Evolutionary conservation across 2,797 vertebrate genomes (phyloP).

Genomic region (Propithecus perrieri): DNA sequence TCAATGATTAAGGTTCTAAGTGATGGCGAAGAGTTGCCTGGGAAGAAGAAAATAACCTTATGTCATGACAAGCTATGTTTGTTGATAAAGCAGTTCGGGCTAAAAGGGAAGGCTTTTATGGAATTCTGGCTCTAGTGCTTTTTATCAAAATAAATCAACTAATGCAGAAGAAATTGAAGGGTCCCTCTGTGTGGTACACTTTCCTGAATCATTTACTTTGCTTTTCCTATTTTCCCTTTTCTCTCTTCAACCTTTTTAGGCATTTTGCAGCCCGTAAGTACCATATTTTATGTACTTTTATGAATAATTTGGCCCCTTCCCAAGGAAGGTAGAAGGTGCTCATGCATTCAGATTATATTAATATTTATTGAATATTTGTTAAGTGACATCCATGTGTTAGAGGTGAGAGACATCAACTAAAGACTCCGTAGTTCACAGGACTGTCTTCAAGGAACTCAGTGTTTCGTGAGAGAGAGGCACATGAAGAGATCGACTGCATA

Average conservation of each 20-base stretch:
- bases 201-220: neutral
- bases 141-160: conserved; percentile 56
- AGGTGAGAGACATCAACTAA: neutral
- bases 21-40: neutral
- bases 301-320: neutral
- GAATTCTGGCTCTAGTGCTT: neutral
- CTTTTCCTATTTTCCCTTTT: neutral
- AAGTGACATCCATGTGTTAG: neutral
- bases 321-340: neutral
- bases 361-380: neutral
- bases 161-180: conserved; percentile 9
- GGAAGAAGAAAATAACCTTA: conserved; percentile 21
- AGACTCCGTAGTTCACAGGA: neutral
- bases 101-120: conserved; percentile 2
- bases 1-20: neutral
- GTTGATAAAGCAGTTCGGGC: neutral
- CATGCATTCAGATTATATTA: neutral
- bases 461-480: neutral
- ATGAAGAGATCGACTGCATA: neutral
- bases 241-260: neutral
- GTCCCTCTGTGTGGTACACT: neutral
- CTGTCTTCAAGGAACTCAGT: neutral
- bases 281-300: neutral
- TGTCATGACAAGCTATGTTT: conserved; percentile 13
- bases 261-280: neutral